phyloP scores from a whole-genome alignment of 2,888 invertebrate genomes.

The Torymus auratus region DNA sequence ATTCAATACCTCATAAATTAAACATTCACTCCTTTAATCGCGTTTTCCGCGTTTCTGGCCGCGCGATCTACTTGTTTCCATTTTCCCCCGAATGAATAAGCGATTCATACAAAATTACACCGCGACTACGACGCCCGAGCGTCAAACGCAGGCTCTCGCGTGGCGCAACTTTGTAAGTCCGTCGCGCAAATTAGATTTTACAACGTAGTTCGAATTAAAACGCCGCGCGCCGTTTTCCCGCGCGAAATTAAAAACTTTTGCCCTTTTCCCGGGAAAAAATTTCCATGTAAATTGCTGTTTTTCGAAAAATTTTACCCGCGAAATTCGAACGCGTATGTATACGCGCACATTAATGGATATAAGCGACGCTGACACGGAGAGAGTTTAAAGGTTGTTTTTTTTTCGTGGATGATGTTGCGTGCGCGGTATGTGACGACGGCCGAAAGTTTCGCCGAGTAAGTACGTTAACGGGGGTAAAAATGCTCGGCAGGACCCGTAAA shows the following conservation, averaged over 20 bases:
- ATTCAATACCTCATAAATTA: slow-evolving; percentile 28
- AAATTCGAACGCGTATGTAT: neutral
- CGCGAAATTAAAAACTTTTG: slow-evolving; percentile 39
- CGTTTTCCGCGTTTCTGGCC: slow-evolving; percentile 2
- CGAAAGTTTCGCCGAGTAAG: slow-evolving; percentile 18
- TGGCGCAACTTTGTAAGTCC: slow-evolving; percentile 27
- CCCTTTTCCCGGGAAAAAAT: slow-evolving; percentile 22
- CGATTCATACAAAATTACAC: slow-evolving; percentile 36
- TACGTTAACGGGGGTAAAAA: slow-evolving; percentile 37
- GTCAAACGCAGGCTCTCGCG: neutral
- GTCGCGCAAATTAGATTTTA: slow-evolving; percentile 48
- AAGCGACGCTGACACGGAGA: slow-evolving; percentile 11
- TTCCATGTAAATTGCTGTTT: slow-evolving; percentile 46
- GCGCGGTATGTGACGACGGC: neutral
- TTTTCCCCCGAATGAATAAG: slow-evolving; percentile 37
- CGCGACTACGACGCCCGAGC: neutral
- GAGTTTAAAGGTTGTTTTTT: too few species aligned
- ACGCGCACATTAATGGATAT: slow-evolving; percentile 27
- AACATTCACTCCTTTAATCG: slow-evolving; percentile 36
- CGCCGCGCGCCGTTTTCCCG: neutral
- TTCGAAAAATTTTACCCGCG: neutral
- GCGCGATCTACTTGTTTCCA: slow-evolving; percentile 42
- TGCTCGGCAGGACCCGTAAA: slow-evolving; percentile 5
- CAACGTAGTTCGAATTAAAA: slow-evolving; percentile 48
- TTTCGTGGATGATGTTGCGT: neutral